These are phyloP conservation scores for Petrolisthes cinctipes DNA, from an alignment of 2,888 invertebrate species.

Conservation along the genomic window DNA sequence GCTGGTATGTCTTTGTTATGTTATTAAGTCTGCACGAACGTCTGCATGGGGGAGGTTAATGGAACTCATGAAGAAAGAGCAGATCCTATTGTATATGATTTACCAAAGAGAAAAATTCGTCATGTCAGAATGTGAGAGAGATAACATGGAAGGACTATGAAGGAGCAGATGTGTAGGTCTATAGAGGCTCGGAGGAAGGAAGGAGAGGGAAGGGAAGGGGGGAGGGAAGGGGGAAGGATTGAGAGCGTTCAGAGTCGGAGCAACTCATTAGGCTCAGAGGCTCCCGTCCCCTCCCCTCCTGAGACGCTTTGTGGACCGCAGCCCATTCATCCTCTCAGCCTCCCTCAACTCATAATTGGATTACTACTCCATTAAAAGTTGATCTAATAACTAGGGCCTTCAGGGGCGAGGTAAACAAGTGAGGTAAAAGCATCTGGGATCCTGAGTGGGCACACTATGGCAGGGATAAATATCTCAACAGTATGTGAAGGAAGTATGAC, in stretches of 20 bases:
- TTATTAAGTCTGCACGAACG: neutral
- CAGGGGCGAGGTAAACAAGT: conserved; percentile 38
- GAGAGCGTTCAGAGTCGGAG: neutral
- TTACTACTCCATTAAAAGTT: conserved; percentile 50
- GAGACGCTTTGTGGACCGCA: conserved; percentile 23
- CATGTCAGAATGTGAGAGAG: neutral
- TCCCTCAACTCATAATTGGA: conserved; percentile 45
- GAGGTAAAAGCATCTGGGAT: conserved; percentile 29
- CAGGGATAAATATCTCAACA: neutral
- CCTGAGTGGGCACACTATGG: neutral
- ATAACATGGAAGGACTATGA: neutral
- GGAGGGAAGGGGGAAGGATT: too few species aligned
- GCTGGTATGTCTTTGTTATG: neutral
- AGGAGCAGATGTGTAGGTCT: neutral
- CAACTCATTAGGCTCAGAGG: conserved; percentile 29
- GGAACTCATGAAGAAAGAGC: neutral
- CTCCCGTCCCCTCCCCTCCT: neutral
- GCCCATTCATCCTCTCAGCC: conserved; percentile 30
- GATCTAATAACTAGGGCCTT: conserved; percentile 43
- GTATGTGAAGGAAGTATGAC: too few species aligned
- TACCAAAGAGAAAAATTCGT: too few species aligned
- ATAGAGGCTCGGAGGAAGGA: too few species aligned
- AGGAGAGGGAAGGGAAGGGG: too few species aligned
- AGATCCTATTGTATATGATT: too few species aligned
- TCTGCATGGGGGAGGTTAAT: neutral